Evolutionary conservation across 2,888 invertebrate species (phyloP).

Genomic region (Macrosiphum euphorbiae): DNA sequence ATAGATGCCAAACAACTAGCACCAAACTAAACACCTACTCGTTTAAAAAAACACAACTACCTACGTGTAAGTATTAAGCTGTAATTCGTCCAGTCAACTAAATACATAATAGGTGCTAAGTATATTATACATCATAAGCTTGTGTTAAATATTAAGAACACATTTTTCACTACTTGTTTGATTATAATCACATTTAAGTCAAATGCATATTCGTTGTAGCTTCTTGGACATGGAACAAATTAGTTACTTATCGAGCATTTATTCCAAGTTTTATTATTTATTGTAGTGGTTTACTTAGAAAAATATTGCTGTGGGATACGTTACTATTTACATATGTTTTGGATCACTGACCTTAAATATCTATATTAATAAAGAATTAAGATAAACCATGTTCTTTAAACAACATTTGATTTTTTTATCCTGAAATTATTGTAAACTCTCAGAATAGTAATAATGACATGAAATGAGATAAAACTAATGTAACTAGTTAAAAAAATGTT

Average conservation of each 20-base stretch:
- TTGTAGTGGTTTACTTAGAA: not conserved
- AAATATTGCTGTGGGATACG: not conserved
- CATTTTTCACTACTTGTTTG: not conserved
- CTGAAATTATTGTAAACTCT: not conserved
- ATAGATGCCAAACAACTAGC: not conserved
- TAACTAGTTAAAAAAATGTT: not conserved
- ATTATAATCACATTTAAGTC: not conserved
- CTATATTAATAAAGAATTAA: not conserved
- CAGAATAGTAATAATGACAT: not conserved
- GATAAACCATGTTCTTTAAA: not conserved
- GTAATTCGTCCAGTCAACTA: too few relatives aligned
- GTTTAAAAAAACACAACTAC: too few relatives aligned
- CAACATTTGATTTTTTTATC: not conserved
- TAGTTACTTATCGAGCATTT: not conserved
- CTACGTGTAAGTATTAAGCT: too few relatives aligned
- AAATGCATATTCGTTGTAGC: not conserved
- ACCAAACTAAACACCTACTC: not conserved
- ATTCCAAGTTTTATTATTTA: not conserved
- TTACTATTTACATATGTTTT: not conserved
- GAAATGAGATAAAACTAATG: not conserved
- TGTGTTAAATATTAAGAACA: too few relatives aligned
- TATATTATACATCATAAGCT: too few relatives aligned
- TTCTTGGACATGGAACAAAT: not conserved
- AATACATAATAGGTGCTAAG: too few relatives aligned
- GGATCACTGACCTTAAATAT: not conserved